Evolutionary conservation across 2,797 vertebrate species (phyloP), one percentile per base, ranked within the genome.

Genomic region (Diglossa cyanea): DNA sequence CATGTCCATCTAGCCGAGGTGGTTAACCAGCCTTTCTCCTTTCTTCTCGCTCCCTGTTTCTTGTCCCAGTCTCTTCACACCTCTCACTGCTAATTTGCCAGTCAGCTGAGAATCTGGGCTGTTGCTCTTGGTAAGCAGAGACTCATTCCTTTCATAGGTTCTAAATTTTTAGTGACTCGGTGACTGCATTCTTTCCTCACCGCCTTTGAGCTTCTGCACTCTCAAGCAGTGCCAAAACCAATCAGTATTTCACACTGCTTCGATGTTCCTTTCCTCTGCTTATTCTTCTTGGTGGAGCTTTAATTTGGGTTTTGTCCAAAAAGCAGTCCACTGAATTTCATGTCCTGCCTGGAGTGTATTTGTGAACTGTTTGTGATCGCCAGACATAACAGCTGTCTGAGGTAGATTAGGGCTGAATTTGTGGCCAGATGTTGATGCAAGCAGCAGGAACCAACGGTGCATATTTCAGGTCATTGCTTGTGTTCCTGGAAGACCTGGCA

Each of bases 321-420:
- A 86, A 88, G 10, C 86, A 84, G 70, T 92, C 76, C 66, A 35
- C 61, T 86, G 86, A 51, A 91, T 93, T 94, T 84, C 70, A 31
- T 62, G 82, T 90, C 42, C 65, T 93, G 88, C 65, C 76, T 11
- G 2, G 58, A 86, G 48, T 78, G 11, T 90, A 58, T 95, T 88
- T 93, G 82, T 19, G 40, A 94, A 48, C 76, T 88, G 79, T 47
- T 86, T 8, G 13, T 70, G 76, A 86, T 78, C 3, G 76, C 91
- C 93, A 96, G 95, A 96, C 82, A 78, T 93, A 95, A 91, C 91
- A 94, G 73, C 92, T 88, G 73, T 85, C 94, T 91, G 95, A 96
- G 86, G 72, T n/a, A 78, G 86, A 91, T 78, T 54, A 92, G 66
- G 50, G 62, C 40, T 84, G 85, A 68, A 84, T 86, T 91, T 83